These are phyloP conservation scores for Microcaecilia unicolor DNA, from an alignment of 2,797 vertebrate genomes.

Conservation along the genomic window DNA sequence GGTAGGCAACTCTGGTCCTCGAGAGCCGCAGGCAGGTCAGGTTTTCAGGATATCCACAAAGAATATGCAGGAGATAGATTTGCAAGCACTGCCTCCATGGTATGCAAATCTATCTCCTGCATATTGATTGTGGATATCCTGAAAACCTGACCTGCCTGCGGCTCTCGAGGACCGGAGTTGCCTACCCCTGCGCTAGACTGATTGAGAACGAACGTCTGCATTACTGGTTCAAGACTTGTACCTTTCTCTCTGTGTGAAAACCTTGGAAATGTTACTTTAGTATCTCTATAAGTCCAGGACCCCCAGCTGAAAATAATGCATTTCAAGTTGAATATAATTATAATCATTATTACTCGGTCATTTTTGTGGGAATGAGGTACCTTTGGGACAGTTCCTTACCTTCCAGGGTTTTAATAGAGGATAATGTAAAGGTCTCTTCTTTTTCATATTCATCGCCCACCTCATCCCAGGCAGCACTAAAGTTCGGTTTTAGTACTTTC, in stretches of 20 bases:
- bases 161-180: too few species aligned
- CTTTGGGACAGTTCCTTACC: slow-evolving; percentile 28
- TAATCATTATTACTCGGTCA: neutral
- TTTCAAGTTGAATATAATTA: neutral
- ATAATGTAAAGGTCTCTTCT: slow-evolving; percentile 67
- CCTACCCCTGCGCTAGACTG: too few species aligned
- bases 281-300: neutral
- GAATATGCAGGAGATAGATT: too few species aligned
- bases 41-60: too few species aligned
- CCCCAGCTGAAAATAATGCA: too few species aligned
- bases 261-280: rapidly evolving
- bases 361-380: neutral
- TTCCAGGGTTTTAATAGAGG: slow-evolving; percentile 63
- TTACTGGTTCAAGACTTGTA: neutral
- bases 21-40: too few species aligned
- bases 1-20: too few species aligned
- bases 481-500: slow-evolving; percentile 65
- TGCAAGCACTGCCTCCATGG: too few species aligned
- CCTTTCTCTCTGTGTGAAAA: neutral
- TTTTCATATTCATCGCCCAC: slow-evolving; percentile 66
- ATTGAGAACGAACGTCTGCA: neutral
- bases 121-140: too few species aligned
- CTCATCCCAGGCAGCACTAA: slow-evolving; percentile 67
- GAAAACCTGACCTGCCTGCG: too few species aligned
- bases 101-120: too few species aligned